Conservation (phyloP, 2,797 vertebrate genomes). For the Neopelma chrysocephalum region DNA sequence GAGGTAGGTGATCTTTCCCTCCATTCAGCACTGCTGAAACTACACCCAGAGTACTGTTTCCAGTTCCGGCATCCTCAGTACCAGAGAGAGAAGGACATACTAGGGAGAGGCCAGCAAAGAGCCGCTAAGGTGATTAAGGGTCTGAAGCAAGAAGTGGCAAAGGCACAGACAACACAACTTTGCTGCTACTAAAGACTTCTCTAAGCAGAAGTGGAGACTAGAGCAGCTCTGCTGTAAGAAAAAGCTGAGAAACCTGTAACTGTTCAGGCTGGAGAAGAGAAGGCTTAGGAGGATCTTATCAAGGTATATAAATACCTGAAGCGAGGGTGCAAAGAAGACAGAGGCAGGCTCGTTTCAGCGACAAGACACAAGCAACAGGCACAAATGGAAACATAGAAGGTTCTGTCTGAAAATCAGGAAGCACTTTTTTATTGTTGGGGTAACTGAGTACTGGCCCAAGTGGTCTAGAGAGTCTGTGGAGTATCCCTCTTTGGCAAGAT, state of each 20-base stretch:
- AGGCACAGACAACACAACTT: neutral
- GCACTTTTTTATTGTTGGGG: neutral
- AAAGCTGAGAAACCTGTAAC: neutral
- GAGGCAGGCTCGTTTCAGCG: neutral
- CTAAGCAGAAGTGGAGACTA: neutral
- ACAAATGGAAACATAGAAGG: neutral
- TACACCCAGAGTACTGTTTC: neutral
- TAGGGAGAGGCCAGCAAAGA: neutral
- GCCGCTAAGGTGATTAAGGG: neutral
- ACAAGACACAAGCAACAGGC: rapidly evolving
- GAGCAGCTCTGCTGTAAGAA: neutral
- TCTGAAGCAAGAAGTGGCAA: neutral
- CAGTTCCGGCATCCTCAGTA: neutral
- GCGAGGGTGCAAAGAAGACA: neutral
- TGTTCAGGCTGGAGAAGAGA: neutral
- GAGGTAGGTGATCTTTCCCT: neutral
- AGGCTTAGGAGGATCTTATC: neutral
- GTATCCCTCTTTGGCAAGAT: neutral
- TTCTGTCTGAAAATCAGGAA: neutral
- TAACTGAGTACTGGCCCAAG: neutral
- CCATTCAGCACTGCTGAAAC: neutral
- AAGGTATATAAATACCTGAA: neutral
- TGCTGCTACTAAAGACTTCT: neutral
- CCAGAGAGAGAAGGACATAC: neutral
- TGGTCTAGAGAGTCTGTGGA: neutral